These are phyloP conservation scores for Aromia moschata DNA, from an alignment of 2,888 invertebrate genomes.

Conservation along the genomic window DNA sequence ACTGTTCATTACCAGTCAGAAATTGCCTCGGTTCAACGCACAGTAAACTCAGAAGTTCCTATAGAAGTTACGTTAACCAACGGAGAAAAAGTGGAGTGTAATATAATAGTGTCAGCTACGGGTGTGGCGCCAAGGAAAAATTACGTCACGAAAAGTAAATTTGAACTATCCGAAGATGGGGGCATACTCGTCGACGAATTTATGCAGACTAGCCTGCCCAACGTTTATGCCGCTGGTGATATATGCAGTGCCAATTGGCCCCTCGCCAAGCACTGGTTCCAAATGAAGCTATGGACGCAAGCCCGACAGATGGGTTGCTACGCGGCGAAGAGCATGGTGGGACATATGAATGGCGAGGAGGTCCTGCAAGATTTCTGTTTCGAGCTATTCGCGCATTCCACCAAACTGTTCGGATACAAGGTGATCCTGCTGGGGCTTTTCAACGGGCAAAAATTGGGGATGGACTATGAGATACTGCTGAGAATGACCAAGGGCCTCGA, in stretches of 20 bases:
- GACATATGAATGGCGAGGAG: conserved; percentile 68
- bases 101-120: conserved; percentile 94
- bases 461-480: conserved; percentile 83
- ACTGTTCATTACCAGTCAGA: conserved; percentile 72
- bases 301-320: conserved; percentile 97
- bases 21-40: conserved; percentile 63
- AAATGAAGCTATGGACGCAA: conserved; percentile 98
- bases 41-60: conserved; percentile 67
- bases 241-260: conserved; percentile 87
- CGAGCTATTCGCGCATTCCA: conserved; percentile 97
- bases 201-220: conserved; percentile 80
- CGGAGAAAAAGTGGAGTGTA: conserved; percentile 77
- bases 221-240: conserved; percentile 96
- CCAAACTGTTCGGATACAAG: conserved; percentile 92
- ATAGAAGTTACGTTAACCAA: conserved; percentile 79
- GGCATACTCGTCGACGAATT: conserved; percentile 86
- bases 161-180: conserved; percentile 73
- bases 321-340: conserved; percentile 90
- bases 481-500: conserved; percentile 83
- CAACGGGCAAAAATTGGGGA: conserved; percentile 88
- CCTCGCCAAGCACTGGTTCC: conserved; percentile 84
- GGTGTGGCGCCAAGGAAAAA: conserved; percentile 83
- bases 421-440: conserved; percentile 91
- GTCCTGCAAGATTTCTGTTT: conserved; percentile 93
- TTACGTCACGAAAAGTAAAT: conserved; percentile 66